phyloP scores from a whole-genome alignment of 2,113 vertebrate genomes.

The Sporophila hypoxantha region DNA sequence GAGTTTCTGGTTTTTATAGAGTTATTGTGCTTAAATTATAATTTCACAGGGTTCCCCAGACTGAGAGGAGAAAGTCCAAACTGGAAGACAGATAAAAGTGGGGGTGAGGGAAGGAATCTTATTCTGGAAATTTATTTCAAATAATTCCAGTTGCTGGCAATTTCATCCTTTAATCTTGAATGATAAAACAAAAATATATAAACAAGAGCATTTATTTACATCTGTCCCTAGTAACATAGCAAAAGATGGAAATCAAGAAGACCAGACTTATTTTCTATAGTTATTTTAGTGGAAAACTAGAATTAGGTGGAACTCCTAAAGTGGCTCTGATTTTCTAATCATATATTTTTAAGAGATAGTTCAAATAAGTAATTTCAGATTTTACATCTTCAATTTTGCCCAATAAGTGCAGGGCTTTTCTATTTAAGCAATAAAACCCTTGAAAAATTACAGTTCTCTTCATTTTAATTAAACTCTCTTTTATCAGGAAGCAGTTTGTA shows the following conservation, averaged over 20 bases:
- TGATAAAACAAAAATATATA: not conserved
- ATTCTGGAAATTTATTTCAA: not conserved
- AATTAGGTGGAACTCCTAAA: not conserved
- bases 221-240: not conserved
- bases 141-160: not conserved
- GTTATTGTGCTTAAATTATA: not conserved
- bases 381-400: accelerated
- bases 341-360: not conserved
- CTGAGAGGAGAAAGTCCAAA: not conserved
- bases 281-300: not conserved
- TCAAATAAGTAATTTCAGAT: not conserved
- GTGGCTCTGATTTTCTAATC: not conserved
- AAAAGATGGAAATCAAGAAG: not conserved
- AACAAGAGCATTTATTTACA: not conserved
- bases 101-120: not conserved
- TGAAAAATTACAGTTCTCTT: not conserved
- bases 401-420: not conserved
- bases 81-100: not conserved
- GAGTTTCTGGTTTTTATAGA: not conserved
- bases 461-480: not conserved
- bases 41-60: not conserved
- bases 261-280: not conserved
- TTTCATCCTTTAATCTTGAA: not conserved
- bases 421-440: not conserved
- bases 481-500: not conserved